phyloP scores from a whole-genome alignment of 1,140 invertebrate genomes.

The Drosophila quadrilineata region DNA sequence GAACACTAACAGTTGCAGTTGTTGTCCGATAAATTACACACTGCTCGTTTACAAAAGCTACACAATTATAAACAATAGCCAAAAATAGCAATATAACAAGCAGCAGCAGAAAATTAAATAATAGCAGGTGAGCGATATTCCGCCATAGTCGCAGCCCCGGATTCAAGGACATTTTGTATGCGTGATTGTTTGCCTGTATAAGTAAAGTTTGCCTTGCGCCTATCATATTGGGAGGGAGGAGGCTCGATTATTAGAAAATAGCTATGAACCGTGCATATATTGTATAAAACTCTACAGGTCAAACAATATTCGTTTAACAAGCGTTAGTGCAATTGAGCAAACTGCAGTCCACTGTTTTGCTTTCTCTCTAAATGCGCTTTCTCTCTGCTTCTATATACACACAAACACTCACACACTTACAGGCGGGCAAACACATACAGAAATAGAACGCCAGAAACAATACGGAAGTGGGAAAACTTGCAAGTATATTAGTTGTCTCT shows the following conservation, averaged over 20 bases:
- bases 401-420: conserved; percentile 11
- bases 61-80: conserved; percentile 64
- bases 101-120: conserved; percentile 32
- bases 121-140: conserved; percentile 62
- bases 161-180: conserved; percentile 51
- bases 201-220: conserved; percentile 24
- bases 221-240: conserved; percentile 48
- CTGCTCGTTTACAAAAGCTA: conserved; percentile 3
- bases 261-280: conserved; percentile 2
- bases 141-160: conserved; percentile 4
- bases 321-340: conserved; percentile 46
- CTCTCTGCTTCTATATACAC: conserved; percentile 39
- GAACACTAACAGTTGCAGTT: conserved; percentile 37
- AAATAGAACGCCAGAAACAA: conserved; percentile 46
- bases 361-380: conserved; percentile 68
- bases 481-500: conserved; percentile 64
- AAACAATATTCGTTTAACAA: conserved; percentile 24
- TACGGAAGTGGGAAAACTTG: conserved; percentile 64
- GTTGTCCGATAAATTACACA: background rate
- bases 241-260: conserved; percentile 19
- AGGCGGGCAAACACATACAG: conserved; percentile 13
- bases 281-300: conserved; percentile 29
- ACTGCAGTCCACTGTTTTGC: conserved; percentile 31
- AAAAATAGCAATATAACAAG: conserved; percentile 56
- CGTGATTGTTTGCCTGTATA: conserved; percentile 9